A percentile compares a stretch with the other conserved stretches of the same genome.
Evolutionary conservation across 2,888 invertebrate species (phyloP).

Genomic region (Patella pellucida): DNA sequence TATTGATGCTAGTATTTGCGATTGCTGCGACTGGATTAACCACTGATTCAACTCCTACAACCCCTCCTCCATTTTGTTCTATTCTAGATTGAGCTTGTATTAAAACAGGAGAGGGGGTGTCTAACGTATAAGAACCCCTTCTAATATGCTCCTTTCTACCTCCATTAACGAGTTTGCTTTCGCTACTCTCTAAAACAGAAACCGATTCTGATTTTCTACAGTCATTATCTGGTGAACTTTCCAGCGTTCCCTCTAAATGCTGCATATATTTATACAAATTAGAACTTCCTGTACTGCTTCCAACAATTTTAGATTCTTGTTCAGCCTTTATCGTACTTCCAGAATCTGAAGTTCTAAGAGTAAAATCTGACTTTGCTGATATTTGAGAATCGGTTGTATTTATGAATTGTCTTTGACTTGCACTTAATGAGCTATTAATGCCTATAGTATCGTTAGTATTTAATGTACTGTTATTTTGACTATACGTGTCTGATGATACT

Average conservation of each 20-base stretch:
- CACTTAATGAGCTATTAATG: not conserved
- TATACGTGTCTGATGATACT: not conserved
- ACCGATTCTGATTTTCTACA: slow-evolving; percentile 8
- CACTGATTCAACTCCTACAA: not conserved
- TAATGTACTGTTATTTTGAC: not conserved
- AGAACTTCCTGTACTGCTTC: slow-evolving; percentile 1
- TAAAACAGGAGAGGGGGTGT: slow-evolving; percentile 83
- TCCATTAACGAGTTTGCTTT: not conserved
- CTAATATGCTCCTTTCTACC: slow-evolving; percentile 72
- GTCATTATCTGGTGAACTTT: slow-evolving; percentile 14
- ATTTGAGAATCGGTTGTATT: slow-evolving; percentile 4
- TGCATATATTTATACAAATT: not conserved
- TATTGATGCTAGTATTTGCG: not conserved
- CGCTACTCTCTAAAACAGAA: slow-evolving; percentile 13
- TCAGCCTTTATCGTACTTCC: not conserved
- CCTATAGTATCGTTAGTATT: not conserved
- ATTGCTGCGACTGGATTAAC: slow-evolving; percentile 12
- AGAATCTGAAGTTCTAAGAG: slow-evolving; percentile 23
- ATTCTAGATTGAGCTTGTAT: slow-evolving; percentile 31
- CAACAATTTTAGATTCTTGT: not conserved
- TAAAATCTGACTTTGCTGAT: slow-evolving; percentile 3
- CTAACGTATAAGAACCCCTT: slow-evolving; percentile 84
- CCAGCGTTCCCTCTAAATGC: slow-evolving; percentile 12
- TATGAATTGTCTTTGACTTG: not conserved
- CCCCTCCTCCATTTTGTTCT: slow-evolving; percentile 4